These are phyloP conservation scores for Trichomycterus rosablanca DNA, from an alignment of 2,113 vertebrate genomes.

Conservation along the genomic window DNA sequence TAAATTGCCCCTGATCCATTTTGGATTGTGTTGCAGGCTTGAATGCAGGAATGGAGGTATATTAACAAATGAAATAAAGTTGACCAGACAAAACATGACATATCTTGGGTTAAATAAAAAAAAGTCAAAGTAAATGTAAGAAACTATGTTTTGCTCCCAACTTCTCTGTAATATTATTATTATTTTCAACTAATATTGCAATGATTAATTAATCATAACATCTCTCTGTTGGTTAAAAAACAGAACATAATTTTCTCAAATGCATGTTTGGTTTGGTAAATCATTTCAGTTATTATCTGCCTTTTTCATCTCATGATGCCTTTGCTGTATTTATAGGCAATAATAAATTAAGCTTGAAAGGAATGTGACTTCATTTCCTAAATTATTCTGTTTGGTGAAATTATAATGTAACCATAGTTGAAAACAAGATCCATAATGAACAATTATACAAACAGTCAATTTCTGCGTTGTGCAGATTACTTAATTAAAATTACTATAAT, in stretches of 20 bases:
- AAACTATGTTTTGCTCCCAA: too few relatives aligned
- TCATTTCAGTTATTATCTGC: conserved; percentile 42
- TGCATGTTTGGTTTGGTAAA: conserved; percentile 41
- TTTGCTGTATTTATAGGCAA: conserved; percentile 67
- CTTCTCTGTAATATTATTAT: too few relatives aligned
- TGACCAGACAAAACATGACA: too few relatives aligned
- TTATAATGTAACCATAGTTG: conserved; percentile 72
- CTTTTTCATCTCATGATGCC: conserved; percentile 63
- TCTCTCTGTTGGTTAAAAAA: too few relatives aligned
- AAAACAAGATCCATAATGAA: conserved; percentile 75
- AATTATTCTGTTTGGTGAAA: conserved; percentile 68
- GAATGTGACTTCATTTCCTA: conserved; percentile 72
- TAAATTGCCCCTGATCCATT: too few relatives aligned
- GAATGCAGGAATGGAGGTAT: too few relatives aligned
- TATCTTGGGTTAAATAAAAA: too few relatives aligned
- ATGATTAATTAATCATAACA: conserved; percentile 26
- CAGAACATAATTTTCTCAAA: conserved; percentile 44
- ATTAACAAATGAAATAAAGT: too few relatives aligned
- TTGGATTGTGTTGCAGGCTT: too few relatives aligned
- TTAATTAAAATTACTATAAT: conserved; percentile 79
- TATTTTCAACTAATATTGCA: too few relatives aligned
- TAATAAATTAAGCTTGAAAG: conserved; percentile 65
- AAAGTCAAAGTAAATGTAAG: too few relatives aligned
- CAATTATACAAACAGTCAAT: conserved; percentile 78
- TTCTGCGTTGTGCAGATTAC: conserved; percentile 69